Evolutionary conservation across 2,113 vertebrate species (phyloP), one percentile per base, ranked within the genome.

Genomic region (Climacteris rufus): DNA sequence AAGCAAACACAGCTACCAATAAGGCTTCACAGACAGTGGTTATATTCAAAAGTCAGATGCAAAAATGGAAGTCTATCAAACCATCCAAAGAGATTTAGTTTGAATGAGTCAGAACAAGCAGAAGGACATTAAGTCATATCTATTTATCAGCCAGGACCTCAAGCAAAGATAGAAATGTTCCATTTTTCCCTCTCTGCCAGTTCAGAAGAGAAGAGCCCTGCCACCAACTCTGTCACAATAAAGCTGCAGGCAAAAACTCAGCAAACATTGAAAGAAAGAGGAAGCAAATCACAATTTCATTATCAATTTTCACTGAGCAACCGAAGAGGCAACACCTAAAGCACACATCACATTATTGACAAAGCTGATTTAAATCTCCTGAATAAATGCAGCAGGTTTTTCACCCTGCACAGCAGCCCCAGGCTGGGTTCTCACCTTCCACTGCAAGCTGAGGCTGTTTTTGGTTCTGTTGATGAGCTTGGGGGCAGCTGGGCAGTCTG

Each of bases 401-500:
- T 15, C 42, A 6, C 42, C 42, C 15, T 42, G 13, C 42, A 13
- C 42, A 42, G 42, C 42, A 42, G 5, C 21, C 53, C 69, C 53
- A 40, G 35, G 15, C 40, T 35, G 40, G 71, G 22, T 15, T 31
- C 96, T 96, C 93, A 98, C 98, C 97, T 98, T 98, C 98, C 98
- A 98, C 83, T 98, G 98, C 95, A 98, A 84, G 74, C 93, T 98
- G 80, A 98, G 97, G 94, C 97, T 98, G 91, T 90, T 98, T 81
- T 98, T 98, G 92, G 97, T 98, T 90, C 97, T 97, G 87, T 96
- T 98, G 14, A 97, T 87, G 8, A 98, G 94, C 82, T 94, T 98
- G 5, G 98, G 98, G 35, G 97, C 97, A 80, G 97, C 97, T 16
- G 98, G 98, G 82, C 96, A 63, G 83, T 98, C 98, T 6, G 98